Base-by-base conservation (phyloP, 2,797 vertebrate genomes). In the Pempheris klunzingeri region DNA sequence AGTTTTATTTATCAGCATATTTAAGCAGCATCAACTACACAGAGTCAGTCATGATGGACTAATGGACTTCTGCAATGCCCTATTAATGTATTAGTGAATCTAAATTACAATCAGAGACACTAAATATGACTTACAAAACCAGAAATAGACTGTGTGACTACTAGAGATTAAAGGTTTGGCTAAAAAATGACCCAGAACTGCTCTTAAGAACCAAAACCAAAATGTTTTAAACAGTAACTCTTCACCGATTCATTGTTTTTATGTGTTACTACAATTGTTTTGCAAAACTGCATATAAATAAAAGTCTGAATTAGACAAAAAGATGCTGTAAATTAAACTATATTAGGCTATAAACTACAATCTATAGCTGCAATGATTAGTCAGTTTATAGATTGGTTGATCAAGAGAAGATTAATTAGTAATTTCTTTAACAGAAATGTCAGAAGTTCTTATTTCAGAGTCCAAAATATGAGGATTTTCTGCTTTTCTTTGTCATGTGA, bases 1-100 rank as follows among this genome's bases (percentile, higher is more conserved):
- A 30, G 24, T 34, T 49, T 26, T 57, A 28, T 57, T 24, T 15
- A 17, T 65, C 5, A 36, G 44, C 6, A 4, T 13, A 11, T 22
- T 18, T 18, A 15, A 68, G 12, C 9, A 14, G 26, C 12, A 43
- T 17, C 39, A 62, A 28, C 52, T 52, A 46, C 32, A 41, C 47
- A 9, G 14, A 20, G 44, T 28, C 5, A 38, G n/a, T 68, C n/a
- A 54, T 5, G 11, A 75, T 20, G 30, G 15, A 39, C 43, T 52
- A 0, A 20, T 81, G 71, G 2, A 36, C 32, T 65, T 71, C 47
- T 24, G 72, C 61, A 34, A 18, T 4, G 61, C 13, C 4, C 3
- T 5, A 2, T 43, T 39, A 13, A 47, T 32, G 6, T 4, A 26
- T 80, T 14, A 13, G 0, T 1, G 7, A 18, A 17, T 2, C 22